These are phyloP conservation scores for Gonocerus acuteangulatus DNA, from an alignment of 2,888 invertebrate species.

Conservation along the genomic window DNA sequence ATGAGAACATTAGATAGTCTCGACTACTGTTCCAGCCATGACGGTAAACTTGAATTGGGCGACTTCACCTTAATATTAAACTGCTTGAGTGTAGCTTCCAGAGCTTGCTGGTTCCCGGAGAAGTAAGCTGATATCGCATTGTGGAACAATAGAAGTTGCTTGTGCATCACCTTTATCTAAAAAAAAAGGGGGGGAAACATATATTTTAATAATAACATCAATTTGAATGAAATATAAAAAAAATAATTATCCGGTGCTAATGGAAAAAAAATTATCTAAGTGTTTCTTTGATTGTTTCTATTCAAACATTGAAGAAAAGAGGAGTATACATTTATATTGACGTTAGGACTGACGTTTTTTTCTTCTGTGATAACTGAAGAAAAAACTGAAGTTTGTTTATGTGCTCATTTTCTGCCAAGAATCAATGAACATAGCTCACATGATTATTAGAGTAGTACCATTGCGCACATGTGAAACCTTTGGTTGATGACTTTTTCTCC, in stretches of 20 bases:
- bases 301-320: no score
- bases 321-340: no score
- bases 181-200: constrained; percentile 38
- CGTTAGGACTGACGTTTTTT: no score
- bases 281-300: no score
- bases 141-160: constrained; percentile 89
- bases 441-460: no score
- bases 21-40: constrained; percentile 70
- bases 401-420: no score
- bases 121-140: constrained; percentile 96
- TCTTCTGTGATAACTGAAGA: no score
- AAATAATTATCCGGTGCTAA: neutral
- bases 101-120: constrained; percentile 86
- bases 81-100: constrained; percentile 89
- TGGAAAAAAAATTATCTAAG: no score
- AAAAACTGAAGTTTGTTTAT: no score
- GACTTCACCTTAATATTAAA: constrained; percentile 86
- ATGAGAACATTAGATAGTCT: constrained; percentile 14
- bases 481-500: no score
- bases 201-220: neutral
- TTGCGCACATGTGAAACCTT: no score
- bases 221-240: neutral
- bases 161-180: constrained; percentile 98
- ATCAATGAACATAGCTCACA: no score
- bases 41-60: constrained; percentile 66